Evolutionary conservation across 2,113 vertebrate genomes (phyloP).

Genomic region (Glaucidium brasilianum): DNA sequence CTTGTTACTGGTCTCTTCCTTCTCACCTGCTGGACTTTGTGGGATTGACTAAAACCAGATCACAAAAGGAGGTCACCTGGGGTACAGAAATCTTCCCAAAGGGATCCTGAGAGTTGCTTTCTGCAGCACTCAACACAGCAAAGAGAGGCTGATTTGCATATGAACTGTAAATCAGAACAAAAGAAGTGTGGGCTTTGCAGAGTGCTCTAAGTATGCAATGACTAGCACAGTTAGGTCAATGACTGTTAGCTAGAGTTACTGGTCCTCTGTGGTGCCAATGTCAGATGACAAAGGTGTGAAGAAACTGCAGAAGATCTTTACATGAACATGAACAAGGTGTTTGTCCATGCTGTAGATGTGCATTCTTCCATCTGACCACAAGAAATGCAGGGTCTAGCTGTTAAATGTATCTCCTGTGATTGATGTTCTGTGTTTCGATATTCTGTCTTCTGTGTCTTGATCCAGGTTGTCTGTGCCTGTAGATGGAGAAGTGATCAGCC

Average conservation of each 20-base stretch:
- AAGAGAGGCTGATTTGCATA: background rate
- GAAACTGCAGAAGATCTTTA: background rate
- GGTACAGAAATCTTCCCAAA: background rate
- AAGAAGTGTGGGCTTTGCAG: background rate
- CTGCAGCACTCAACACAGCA: background rate
- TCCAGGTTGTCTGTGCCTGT: constrained; percentile 78
- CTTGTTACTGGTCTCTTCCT: background rate
- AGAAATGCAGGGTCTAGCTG: background rate
- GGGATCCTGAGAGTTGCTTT: background rate
- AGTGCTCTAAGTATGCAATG: background rate
- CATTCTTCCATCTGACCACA: background rate
- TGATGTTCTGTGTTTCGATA: background rate
- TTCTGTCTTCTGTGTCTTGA: background rate
- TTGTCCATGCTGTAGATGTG: background rate
- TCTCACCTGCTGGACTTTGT: background rate
- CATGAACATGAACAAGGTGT: background rate
- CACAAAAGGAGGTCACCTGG: background rate
- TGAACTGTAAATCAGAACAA: background rate
- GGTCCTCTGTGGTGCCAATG: background rate
- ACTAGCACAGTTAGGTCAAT: background rate
- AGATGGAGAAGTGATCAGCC: constrained; percentile 81
- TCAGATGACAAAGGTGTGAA: background rate
- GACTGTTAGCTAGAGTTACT: background rate
- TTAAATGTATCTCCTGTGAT: background rate
- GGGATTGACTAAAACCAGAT: background rate